Evolutionary conservation across 2,888 invertebrate species (phyloP).

Genomic region (Entomobrya multifasciata): DNA sequence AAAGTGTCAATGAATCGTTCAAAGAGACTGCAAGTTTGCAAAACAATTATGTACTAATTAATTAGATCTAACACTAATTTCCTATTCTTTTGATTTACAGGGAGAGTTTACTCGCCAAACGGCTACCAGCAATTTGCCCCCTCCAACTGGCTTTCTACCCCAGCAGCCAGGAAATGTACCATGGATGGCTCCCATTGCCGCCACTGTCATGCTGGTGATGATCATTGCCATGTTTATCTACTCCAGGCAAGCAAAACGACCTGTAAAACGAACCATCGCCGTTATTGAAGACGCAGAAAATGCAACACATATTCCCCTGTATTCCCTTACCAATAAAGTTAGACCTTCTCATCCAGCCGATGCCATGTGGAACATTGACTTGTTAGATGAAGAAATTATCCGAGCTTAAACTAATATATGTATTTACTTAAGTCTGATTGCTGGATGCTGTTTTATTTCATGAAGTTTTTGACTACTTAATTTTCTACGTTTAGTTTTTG

Average conservation of each 20-base stretch:
- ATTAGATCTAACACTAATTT: no score
- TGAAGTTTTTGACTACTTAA: no score
- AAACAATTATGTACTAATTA: not conserved
- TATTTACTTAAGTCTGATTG: no score
- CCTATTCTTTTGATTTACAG: no score
- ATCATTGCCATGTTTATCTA: constrained; percentile 30
- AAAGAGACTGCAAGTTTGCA: no score
- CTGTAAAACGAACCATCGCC: not conserved
- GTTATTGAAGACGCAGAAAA: constrained; percentile 5
- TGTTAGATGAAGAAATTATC: constrained; percentile 46
- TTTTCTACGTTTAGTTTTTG: no score
- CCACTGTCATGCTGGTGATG: constrained; percentile 38
- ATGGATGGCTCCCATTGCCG: constrained; percentile 34
- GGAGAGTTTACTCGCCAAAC: constrained; percentile 56
- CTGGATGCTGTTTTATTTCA: no score
- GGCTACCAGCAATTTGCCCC: constrained; percentile 44
- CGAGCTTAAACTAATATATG: not conserved
- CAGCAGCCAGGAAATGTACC: not conserved
- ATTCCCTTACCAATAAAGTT: constrained; percentile 39
- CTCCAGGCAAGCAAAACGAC: constrained; percentile 23
- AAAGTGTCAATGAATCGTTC: no score
- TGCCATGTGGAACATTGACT: constrained; percentile 70
- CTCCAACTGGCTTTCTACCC: constrained; percentile 1
- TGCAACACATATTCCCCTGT: constrained; percentile 28
- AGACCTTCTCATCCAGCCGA: constrained; percentile 51